Base-by-base conservation (phyloP, 2,113 vertebrate genomes). In the Isichthys henryi region DNA sequence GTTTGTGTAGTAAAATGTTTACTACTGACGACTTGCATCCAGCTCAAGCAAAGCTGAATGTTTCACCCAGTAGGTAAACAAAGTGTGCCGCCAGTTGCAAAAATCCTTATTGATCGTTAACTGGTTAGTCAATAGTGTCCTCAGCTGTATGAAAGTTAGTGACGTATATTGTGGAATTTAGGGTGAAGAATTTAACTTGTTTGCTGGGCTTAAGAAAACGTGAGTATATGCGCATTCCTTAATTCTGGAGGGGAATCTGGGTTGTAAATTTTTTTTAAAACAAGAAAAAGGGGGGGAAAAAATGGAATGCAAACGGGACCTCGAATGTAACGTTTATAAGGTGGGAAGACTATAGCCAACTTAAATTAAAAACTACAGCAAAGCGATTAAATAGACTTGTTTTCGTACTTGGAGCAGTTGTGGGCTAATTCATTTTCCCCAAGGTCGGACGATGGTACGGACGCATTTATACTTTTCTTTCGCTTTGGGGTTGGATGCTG, bases 301-400 rank as follows among this genome's bases (percentile, higher is more conserved):
- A 87, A 87, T 87, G 85, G 85, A 87, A 56, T 56, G 85, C 49
- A 56, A 56, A 87, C 49, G n/a, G 15, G 50, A 87, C 27, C 31
- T 27, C n/a, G 49, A 52, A 86, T 52, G 46, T 27, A 82, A 39
- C 35, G 82, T 48, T 84, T 46, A 48, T 21, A 46, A 46, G 70
- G 70, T 35, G 74, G 74, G 74, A 39, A 43, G 43, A 43, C 74
- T 80, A 17, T 43, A 43, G 74, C 74, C 74, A 43, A 43, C 74
- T 80, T 80, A 43, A 19, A 43, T 43, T 39, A 15, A 17, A 35
- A 80, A 80, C 15, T 27, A 80, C 74, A 80, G 74, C 74, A 4
- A 80, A 39, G 31, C 35, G 31, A 19, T 77, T 80, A 17, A 43
- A 80, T 39, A 19, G 13, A 5, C 13, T 80, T 80, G 31, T 43